Evolutionary conservation across 2,888 invertebrate genomes (phyloP), one percentile per base, ranked within the genome.

Genomic region (Oxytorus armatus): DNA sequence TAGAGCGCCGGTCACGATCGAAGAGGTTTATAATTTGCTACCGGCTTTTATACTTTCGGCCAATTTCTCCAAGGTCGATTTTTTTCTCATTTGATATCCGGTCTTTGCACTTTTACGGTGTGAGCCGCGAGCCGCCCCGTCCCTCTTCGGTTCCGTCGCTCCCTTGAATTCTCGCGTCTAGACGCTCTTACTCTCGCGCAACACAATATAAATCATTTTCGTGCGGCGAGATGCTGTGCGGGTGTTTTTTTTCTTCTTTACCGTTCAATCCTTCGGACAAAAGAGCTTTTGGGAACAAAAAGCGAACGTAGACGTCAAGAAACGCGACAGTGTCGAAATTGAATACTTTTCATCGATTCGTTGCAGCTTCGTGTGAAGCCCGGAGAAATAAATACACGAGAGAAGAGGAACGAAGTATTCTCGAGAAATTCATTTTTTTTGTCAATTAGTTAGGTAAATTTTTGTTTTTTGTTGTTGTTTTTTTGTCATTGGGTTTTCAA

Each of bases 201-300:
- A n/a, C n/a, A n/a, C 11, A 51, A 21, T 8, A 23, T 21, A 51
- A 51, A 51, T 51, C 51, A 51, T 51, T 51, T 10, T 7, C 21
- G 7, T n/a, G 8, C 51, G 23, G 21, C 36, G 11, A 51, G 18
- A 51, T 51, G 51, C 14, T 44, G 14, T 51, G 21, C 2, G 1
- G 10, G 8, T 51, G 5, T 14, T 51, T 51, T 51, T 51, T 21
- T 51, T 21, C 21, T 18, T 51, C 21, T n/a, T n/a, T n/a, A n/a
- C n/a, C n/a, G n/a, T n/a, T n/a, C n/a, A n/a, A 51, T 51, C 44
- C 14, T 16, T 44, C 16, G 14, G 51, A 51, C 8, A 51, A 51
- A 51, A 21, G 11, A 4, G 5, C 29, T 5, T 29, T 14, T 44
- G 16, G 14, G 2, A 44, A 14, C n/a, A 44, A 44, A 44, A 14